A percentile compares a stretch with the other conserved stretches of the same genome.
Conservation (phyloP, 2,888 invertebrate genomes). For the Tanypteryx hageni region DNA sequence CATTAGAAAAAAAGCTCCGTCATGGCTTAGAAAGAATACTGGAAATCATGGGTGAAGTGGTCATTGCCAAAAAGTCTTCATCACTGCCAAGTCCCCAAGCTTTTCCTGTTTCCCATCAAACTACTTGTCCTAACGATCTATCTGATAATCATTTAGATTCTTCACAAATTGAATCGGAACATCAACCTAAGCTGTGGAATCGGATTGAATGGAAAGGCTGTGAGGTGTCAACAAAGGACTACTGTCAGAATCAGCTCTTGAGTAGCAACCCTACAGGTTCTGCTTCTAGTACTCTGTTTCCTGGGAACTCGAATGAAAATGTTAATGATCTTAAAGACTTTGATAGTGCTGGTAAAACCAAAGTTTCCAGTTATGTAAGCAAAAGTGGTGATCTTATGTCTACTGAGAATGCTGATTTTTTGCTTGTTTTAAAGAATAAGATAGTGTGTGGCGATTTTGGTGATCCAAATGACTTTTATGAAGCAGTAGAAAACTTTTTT, state of each 20-base stretch:
- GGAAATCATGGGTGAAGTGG: not conserved
- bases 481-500: conserved; percentile 30
- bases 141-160: not conserved
- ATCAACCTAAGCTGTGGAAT: not conserved
- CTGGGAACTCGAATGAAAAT: not conserved
- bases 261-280: not conserved
- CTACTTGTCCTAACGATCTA: not conserved
- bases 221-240: not conserved
- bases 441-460: conserved; percentile 34
- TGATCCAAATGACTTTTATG: conserved; percentile 43
- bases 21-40: conserved; percentile 46
- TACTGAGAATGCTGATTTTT: not conserved
- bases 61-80: not conserved
- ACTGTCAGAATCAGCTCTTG: not conserved
- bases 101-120: not conserved
- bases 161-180: not conserved
- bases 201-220: not conserved
- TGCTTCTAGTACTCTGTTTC: not conserved
- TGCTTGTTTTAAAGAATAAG: conserved; percentile 14
- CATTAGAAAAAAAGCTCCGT: conserved; percentile 51
- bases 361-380: not conserved
- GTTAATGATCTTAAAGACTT: not conserved
- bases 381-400: not conserved
- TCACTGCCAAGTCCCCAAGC: not conserved
- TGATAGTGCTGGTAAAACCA: conserved; percentile 17